Evolutionary conservation across 2,888 invertebrate species (phyloP).

Genomic region (Caenorhabditis wallacei): DNA sequence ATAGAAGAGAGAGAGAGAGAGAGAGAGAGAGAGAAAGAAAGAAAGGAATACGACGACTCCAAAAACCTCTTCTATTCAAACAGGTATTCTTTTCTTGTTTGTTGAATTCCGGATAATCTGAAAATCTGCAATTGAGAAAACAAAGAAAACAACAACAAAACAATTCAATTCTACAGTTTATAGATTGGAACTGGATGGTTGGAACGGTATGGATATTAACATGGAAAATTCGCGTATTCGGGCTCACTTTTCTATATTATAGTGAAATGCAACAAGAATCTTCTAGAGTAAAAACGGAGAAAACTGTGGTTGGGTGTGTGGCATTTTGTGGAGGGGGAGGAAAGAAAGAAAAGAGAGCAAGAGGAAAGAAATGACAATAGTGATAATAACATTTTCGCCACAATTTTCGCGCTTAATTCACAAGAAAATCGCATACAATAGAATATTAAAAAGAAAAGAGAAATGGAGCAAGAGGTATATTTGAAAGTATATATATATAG

Average conservation of each 20-base stretch:
- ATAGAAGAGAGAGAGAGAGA: slow-evolving; percentile 12
- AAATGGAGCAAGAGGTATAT: slow-evolving; percentile 16
- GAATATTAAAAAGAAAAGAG: slow-evolving; percentile 9
- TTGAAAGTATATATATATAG: not conserved
- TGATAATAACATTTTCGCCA: slow-evolving; percentile 43
- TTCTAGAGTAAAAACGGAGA: slow-evolving; percentile 19
- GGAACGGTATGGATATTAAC: slow-evolving; percentile 50
- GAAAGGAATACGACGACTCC: slow-evolving; percentile 34
- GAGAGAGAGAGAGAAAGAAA: slow-evolving; percentile 3
- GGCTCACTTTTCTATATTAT: slow-evolving; percentile 50
- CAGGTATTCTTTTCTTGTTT: slow-evolving; percentile 30
- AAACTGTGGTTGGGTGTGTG: not conserved
- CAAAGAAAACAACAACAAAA: not conserved
- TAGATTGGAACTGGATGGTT: slow-evolving; percentile 32
- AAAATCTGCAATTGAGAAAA: slow-evolving; percentile 1
- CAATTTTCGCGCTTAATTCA: slow-evolving; percentile 55
- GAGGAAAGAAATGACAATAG: slow-evolving; percentile 19
- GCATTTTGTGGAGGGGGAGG: not conserved
- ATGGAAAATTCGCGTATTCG: slow-evolving; percentile 41
- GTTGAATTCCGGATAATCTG: not conserved
- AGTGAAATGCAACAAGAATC: slow-evolving; percentile 60
- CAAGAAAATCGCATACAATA: slow-evolving; percentile 58
- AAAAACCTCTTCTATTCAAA: slow-evolving; percentile 22
- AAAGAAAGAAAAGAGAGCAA: slow-evolving; percentile 17
- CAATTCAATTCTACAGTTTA: slow-evolving; percentile 54